A percentile compares a stretch with the other conserved stretches of the same genome.
Evolutionary conservation across 1,140 invertebrate genomes (phyloP).

Genomic region (silkworm (Bombyx mori)): DNA sequence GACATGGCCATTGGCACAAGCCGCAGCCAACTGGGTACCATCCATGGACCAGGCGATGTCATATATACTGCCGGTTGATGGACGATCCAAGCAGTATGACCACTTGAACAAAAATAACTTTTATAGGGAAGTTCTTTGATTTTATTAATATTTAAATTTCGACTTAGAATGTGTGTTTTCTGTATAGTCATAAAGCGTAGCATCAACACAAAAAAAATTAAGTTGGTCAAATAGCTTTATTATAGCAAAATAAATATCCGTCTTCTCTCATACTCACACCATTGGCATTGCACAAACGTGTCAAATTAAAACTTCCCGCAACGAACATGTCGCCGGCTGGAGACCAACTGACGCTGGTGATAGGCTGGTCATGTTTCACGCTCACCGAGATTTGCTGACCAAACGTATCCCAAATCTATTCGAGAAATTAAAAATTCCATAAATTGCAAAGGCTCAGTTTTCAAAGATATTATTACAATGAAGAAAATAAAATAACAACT

Average conservation of each 20-base stretch:
- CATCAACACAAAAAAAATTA: too few relatives aligned
- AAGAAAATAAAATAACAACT: too few relatives aligned
- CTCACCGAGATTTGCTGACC: constrained; percentile 91
- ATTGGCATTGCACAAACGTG: constrained; percentile 92
- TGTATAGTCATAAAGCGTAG: too few relatives aligned
- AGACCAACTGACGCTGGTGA: constrained; percentile 92
- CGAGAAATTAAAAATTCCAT: constrained; percentile 4
- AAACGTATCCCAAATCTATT: constrained; percentile 84
- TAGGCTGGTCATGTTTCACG: constrained; percentile 87
- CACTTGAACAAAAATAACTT: constrained; percentile 75
- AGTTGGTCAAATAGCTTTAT: too few relatives aligned
- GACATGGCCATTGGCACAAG: constrained; percentile 91
- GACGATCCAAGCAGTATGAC: constrained; percentile 93
- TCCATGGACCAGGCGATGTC: constrained; percentile 94
- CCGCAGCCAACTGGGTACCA: constrained; percentile 94
- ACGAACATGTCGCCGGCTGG: constrained; percentile 93
- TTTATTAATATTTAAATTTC: too few relatives aligned
- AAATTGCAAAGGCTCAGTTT: constrained; percentile 1
- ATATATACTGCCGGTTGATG: constrained; percentile 88
- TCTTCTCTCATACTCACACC: constrained; percentile 78
- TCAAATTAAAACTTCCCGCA: constrained; percentile 93
- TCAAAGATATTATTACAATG: too few relatives aligned
- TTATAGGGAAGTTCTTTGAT: too few relatives aligned
- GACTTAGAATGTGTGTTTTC: too few relatives aligned
- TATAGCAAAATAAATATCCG: too few relatives aligned